phyloP scores from a whole-genome alignment of 2,888 invertebrate genomes.

The Dynastes hyllus region DNA sequence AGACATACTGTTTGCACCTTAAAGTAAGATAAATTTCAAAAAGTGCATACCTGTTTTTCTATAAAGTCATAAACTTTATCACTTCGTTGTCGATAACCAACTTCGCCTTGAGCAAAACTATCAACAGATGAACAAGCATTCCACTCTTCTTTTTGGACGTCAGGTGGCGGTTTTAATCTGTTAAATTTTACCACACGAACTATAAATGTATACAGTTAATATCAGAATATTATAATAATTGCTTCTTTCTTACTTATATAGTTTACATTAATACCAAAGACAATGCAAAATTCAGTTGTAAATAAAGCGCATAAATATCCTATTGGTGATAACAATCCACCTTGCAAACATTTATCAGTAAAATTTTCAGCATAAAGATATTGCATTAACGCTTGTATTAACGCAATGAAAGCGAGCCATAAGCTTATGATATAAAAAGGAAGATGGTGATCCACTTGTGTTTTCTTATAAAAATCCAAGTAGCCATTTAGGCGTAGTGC shows the following conservation, averaged over 20 bases:
- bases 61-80: conserved; percentile 76
- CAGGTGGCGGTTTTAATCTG: conserved; percentile 74
- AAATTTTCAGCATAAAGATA: conserved; percentile 75
- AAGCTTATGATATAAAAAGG: conserved; percentile 78
- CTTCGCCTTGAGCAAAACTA: conserved; percentile 72
- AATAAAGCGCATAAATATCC: conserved; percentile 76
- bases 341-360: conserved; percentile 72
- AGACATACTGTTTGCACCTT: too few relatives aligned
- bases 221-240: neutral
- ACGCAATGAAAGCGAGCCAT: conserved; percentile 75
- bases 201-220: conserved; percentile 63
- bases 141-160: conserved; percentile 79
- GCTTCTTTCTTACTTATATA: conserved; percentile 73
- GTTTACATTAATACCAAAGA: conserved; percentile 71
- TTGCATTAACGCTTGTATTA: conserved; percentile 75
- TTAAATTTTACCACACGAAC: conserved; percentile 78
- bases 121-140: conserved; percentile 72
- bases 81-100: conserved; percentile 72
- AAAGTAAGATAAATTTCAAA: neutral
- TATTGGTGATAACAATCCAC: conserved; percentile 73
- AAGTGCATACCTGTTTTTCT: conserved; percentile 75
- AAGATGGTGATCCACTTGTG: conserved; percentile 75
- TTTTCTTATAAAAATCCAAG: conserved; percentile 79
- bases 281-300: conserved; percentile 72
- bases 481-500: conserved; percentile 78